Percentiles rank a stretch among this genome's conserved stretches.
These are phyloP conservation scores for Yponomeuta malinellus DNA, from an alignment of 2,888 invertebrate genomes.

Conservation along the genomic window DNA sequence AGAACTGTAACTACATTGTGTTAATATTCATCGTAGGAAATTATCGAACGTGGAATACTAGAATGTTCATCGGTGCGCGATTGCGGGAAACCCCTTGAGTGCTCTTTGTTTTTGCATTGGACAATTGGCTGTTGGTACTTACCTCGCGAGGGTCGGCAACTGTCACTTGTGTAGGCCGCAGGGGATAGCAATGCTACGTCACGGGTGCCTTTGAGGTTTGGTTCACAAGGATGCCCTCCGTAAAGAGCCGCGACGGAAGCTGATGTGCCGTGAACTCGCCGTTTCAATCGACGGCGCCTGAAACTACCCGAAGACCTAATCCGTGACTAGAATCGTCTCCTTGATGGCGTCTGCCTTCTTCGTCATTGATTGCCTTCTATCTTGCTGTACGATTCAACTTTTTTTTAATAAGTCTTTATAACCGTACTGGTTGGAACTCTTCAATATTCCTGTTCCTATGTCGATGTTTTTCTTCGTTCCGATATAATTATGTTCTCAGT, in stretches of 20 bases:
- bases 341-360: not conserved
- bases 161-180: not conserved
- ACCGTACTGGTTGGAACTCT: not conserved
- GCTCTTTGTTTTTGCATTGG: not conserved
- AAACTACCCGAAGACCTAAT: slow-evolving; percentile 41
- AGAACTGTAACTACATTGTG: not conserved
- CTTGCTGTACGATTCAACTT: not conserved
- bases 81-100: slow-evolving; percentile 35
- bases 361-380: not conserved
- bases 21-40: slow-evolving; percentile 1
- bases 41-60: slow-evolving; percentile 41
- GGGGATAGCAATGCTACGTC: not conserved
- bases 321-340: slow-evolving; percentile 36
- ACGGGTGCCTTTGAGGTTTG: not conserved
- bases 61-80: slow-evolving; percentile 40
- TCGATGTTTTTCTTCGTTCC: not conserved
- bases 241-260: slow-evolving; percentile 53
- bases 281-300: slow-evolving; percentile 62
- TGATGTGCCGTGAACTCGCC: slow-evolving; percentile 61
- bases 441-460: not conserved
- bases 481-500: not conserved
- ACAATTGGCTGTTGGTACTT: slow-evolving; percentile 12
- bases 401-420: not conserved
- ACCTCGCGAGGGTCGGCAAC: slow-evolving; percentile 12
- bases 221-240: slow-evolving; percentile 46